phyloP scores from a whole-genome alignment of 92 coral and sea anemone species.

The Plumapathes pennacea region DNA sequence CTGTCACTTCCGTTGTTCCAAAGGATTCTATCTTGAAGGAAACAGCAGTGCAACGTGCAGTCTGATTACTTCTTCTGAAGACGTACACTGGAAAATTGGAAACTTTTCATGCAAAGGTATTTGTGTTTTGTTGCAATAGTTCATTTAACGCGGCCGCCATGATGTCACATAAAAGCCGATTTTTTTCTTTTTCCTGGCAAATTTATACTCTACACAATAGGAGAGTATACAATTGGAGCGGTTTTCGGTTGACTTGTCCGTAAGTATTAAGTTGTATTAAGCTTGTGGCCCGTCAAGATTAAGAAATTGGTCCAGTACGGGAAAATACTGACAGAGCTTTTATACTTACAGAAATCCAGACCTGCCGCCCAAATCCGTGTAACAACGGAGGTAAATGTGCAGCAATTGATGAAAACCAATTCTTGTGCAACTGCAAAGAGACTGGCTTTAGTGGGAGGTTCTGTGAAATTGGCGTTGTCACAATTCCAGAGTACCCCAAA shows the following conservation, averaged over 20 bases:
- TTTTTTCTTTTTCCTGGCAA: too few relatives aligned
- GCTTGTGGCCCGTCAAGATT: too few relatives aligned
- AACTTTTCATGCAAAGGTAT: slow-evolving; percentile 48
- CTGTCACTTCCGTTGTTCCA: slow-evolving; percentile 34
- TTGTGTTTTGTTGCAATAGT: not conserved
- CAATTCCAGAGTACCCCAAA: slow-evolving; percentile 41
- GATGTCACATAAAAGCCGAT: too few relatives aligned
- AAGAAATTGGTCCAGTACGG: too few relatives aligned
- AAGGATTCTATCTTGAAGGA: slow-evolving; percentile 20
- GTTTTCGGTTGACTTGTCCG: too few relatives aligned
- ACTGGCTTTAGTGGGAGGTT: slow-evolving; percentile 62
- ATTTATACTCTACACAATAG: too few relatives aligned
- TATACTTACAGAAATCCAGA: slow-evolving; percentile 10
- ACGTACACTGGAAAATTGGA: slow-evolving; percentile 37
- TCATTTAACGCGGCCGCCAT: too few relatives aligned
- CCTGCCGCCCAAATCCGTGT: slow-evolving; percentile 68
- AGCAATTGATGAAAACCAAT: slow-evolving; percentile 3
- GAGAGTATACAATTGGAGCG: too few relatives aligned
- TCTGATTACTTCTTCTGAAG: slow-evolving; percentile 7
- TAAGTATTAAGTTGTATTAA: too few relatives aligned
- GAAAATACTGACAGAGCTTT: too few relatives aligned
- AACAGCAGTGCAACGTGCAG: slow-evolving; percentile 30
- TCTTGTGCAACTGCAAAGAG: slow-evolving; percentile 40
- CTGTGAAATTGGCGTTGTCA: slow-evolving; percentile 51
- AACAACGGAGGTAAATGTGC: slow-evolving; percentile 45